Conservation (phyloP, 2,797 vertebrate genomes). For the Aulostomus chinensis region DNA sequence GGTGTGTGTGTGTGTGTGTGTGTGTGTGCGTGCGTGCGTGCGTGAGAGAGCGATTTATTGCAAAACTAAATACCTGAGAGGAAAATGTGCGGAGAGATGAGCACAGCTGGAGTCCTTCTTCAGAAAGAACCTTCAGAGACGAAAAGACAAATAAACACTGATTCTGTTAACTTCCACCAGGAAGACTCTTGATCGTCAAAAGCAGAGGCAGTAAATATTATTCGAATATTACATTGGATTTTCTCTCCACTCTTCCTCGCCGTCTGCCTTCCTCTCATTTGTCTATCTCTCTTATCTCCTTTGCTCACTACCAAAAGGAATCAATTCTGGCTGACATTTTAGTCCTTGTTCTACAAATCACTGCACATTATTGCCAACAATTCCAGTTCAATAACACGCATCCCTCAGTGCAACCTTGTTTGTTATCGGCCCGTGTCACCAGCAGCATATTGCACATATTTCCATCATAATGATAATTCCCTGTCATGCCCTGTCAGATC, state of each 20-base stretch:
- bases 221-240: conserved; percentile 12
- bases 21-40: conserved; percentile 1
- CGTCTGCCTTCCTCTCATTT: conserved; percentile 18
- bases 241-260: conserved; percentile 21
- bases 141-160: background rate
- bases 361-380: conserved; percentile 36
- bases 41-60: background rate
- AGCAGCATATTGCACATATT: background rate
- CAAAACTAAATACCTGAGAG: conserved; percentile 89
- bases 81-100: conserved; percentile 87
- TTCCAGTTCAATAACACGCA: conserved; percentile 30
- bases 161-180: conserved; percentile 3
- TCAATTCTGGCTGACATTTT: conserved; percentile 49
- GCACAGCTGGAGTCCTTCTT: conserved; percentile 91
- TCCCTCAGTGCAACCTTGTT: background rate
- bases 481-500: too few relatives aligned
- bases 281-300: conserved; percentile 38
- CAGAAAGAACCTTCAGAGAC: conserved; percentile 86
- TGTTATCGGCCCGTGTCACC: background rate
- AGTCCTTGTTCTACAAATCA: conserved; percentile 36
- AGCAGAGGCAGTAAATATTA: conserved; percentile 11
- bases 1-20: background rate
- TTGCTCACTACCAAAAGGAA: conserved; percentile 30
- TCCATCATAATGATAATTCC: too few relatives aligned
- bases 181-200: background rate